Base-by-base conservation (phyloP, 2,888 invertebrate species). In the Nasonia oneida region DNA sequence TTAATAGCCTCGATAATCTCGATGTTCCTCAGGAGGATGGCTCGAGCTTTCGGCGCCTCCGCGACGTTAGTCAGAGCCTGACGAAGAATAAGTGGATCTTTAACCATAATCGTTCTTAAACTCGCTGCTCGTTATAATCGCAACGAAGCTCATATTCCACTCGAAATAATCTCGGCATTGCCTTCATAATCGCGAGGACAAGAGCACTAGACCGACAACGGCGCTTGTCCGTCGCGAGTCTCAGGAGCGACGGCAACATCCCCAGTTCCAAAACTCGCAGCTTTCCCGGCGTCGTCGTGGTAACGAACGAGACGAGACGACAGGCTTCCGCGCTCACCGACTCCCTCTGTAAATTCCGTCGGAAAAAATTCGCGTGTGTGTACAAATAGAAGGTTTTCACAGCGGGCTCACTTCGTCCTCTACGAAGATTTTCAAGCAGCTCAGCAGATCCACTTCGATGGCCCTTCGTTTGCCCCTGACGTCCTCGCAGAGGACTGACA, bases 391-490 rank as follows among this genome's bases (percentile, higher is more conserved):
- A 37, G 4, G 6, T 50, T 29, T 15, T 12, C 23, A 57, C 37
- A 3, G 12, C 37, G 57, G 14, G n/a, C 74, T 85, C 89, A 93
- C 94, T 86, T 92, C 90, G 80, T 92, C 90, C 33, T 92, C 89
- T 42, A 94, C 85, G 18, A 93, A 89, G 64, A 84, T 86, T 64
- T 90, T 91, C 23, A 94, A 87, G 70, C 85, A 89, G 6, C 87
- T 82, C 73, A 94, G 85, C 53, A 94, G 86, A 77, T 93, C 90
- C 23, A 89, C 83, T 80, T 93, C 90, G 15, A 91, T 89, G 3
- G 94, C 93, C 71, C 93, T 90, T 87, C 91, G 90, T 88, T 93
- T 93, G 10, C 93, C 94, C 71, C 87, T 81, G 23, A 90, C 85
- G 3, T 93, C 91, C 33, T 92, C 90, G 74, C 93, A 91, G 15